phyloP scores from a whole-genome alignment of 2,113 vertebrate genomes.

The Perca flavescens region DNA sequence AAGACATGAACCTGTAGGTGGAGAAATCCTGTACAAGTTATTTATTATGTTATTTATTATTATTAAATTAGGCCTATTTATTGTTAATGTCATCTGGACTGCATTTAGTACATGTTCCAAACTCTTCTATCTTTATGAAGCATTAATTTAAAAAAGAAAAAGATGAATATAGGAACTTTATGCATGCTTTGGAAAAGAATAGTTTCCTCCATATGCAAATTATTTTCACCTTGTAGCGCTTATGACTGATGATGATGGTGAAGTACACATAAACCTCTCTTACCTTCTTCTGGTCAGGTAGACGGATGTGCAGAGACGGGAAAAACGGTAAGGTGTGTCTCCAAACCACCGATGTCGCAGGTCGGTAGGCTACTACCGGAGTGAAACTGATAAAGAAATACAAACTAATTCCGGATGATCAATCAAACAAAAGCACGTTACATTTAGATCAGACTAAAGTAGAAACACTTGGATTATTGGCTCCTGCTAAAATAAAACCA shows the following conservation, averaged over 20 bases:
- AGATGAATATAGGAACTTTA: neutral
- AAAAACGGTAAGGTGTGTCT: slow-evolving; percentile 30
- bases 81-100: slow-evolving; percentile 8
- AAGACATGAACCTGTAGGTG: slow-evolving; percentile 47
- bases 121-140: neutral
- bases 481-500: slow-evolving; percentile 25
- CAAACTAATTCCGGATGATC: slow-evolving; percentile 2
- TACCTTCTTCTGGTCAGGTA: slow-evolving; percentile 62
- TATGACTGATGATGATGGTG: neutral
- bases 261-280: slow-evolving; percentile 6
- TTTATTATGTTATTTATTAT: neutral
- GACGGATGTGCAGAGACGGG: slow-evolving; percentile 27
- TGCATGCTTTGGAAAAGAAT: slow-evolving; percentile 8
- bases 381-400: slow-evolving; percentile 24
- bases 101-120: neutral
- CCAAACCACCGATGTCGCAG: slow-evolving; percentile 41
- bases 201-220: neutral
- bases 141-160: neutral
- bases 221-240: neutral
- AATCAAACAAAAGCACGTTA: neutral
- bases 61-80: too few relatives aligned
- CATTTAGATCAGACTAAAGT: neutral
- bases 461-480: neutral
- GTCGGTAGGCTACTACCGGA: slow-evolving; percentile 5
- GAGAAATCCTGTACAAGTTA: slow-evolving; percentile 35